Evolutionary conservation across 2,888 invertebrate genomes (phyloP), one percentile per base, ranked within the genome.

Genomic region (Rotaria sp.): DNA sequence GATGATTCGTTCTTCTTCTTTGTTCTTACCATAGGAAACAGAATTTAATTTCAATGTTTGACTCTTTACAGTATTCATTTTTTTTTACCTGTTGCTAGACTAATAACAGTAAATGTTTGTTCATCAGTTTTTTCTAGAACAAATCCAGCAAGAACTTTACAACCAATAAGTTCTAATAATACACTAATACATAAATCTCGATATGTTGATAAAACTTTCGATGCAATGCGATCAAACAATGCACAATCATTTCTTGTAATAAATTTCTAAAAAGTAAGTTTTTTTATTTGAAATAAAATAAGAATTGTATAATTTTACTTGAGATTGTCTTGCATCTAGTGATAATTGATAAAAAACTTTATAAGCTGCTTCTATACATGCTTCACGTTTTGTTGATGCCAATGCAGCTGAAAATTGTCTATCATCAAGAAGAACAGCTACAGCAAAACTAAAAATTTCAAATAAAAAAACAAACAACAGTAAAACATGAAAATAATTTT

Each of bases 71-170:
- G 2, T 50, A 50, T 50, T 15, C 50, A 50, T 50, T 8, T 41
- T 10, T 75, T 24, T 41, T 26, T 45, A 75, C 80, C 80, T 45
- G 80, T 80, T 80, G 80, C 80, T 80, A 80, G 45, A n/a, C 80
- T 45, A 8, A 80, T 26, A 26, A 80, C 45, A 26, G 21, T 41
- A 2, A 80, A 80, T 11, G 26, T 45, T 24, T 80, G 41, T 80
- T 80, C 26, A 26, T 80, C 80, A n/a, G 5, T 41, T 45, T 45
- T 45, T 45, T 80, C 80, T 26, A 45, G 2, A 45, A 80, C 26
- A 80, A 80, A 80, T 15, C 41, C 80, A n/a, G 80, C 80, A 26
- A 80, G 45, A 13, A 80, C 80, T 80, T 80, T 80, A 80, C 80
- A 80, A 41, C 80, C 80, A n/a, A 80, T 80, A 3, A 80, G 26